Evolutionary conservation across 1,140 invertebrate species (phyloP).

Genomic region (Drosophila pachea): DNA sequence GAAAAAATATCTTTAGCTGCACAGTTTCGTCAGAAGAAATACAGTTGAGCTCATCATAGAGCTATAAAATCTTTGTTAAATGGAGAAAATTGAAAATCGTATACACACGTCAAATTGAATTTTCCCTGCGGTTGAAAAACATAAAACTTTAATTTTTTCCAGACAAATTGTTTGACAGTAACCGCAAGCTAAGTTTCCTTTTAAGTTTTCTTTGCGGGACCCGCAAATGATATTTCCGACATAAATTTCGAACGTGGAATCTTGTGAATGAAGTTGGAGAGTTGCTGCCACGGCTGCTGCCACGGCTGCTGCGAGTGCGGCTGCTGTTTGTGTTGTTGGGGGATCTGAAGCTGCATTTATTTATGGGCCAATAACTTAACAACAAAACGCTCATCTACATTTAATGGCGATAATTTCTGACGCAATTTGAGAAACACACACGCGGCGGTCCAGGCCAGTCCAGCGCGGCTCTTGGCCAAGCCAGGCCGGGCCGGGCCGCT

Average conservation of each 20-base stretch:
- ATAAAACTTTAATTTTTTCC: slow-evolving; percentile 5
- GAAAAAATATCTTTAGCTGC: no score
- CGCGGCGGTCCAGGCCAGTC: slow-evolving; percentile 14
- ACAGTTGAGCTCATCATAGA: no score
- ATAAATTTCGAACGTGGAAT: slow-evolving; percentile 28
- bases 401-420: slow-evolving; percentile 77
- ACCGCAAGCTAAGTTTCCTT: slow-evolving; percentile 36
- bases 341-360: slow-evolving; percentile 38
- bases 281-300: slow-evolving; percentile 1
- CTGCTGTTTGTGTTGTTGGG: background rate
- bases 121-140: background rate
- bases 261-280: slow-evolving; percentile 59
- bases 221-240: slow-evolving; percentile 12
- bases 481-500: background rate
- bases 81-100: no score
- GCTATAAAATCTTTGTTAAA: no score
- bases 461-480: background rate
- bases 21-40: no score
- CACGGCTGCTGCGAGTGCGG: background rate
- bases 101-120: background rate
- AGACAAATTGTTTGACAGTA: background rate
- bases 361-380: slow-evolving; percentile 75
- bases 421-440: slow-evolving; percentile 70
- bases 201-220: slow-evolving; percentile 18
- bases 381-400: slow-evolving; percentile 77